These are phyloP conservation scores for Brenthis ino DNA, from an alignment of 2,888 invertebrate species.

Conservation along the genomic window DNA sequence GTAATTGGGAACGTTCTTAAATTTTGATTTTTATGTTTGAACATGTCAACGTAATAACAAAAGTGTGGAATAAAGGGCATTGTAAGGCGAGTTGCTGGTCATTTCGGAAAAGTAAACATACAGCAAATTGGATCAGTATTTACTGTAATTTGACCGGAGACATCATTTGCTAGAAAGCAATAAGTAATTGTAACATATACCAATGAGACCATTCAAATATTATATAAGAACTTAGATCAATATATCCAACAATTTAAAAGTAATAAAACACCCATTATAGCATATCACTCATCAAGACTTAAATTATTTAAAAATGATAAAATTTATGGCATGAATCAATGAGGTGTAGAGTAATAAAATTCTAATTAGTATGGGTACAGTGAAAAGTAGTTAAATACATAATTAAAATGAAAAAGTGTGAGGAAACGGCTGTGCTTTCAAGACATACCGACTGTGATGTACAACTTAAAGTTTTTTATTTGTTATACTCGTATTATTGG, in stretches of 20 bases:
- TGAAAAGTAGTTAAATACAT: constrained; percentile 26
- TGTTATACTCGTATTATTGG: constrained; percentile 18
- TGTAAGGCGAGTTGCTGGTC: constrained; percentile 30
- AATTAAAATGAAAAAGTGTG: constrained; percentile 24
- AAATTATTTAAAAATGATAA: constrained; percentile 2
- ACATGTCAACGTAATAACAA: constrained; percentile 8
- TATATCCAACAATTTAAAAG: too few relatives aligned
- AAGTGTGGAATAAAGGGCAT: constrained; percentile 24
- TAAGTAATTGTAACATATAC: constrained; percentile 28
- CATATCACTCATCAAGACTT: too few relatives aligned
- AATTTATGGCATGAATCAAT: constrained; percentile 5
- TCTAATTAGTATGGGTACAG: constrained; percentile 23
- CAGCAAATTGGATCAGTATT: constrained; percentile 30
- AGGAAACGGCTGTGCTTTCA: constrained; percentile 26
- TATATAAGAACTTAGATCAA: background rate
- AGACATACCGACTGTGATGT: constrained; percentile 22
- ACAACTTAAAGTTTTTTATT: constrained; percentile 27
- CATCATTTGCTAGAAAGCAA: constrained; percentile 23
- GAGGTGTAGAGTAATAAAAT: constrained; percentile 22
- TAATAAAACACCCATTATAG: too few relatives aligned
- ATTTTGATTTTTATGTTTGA: constrained; percentile 1
- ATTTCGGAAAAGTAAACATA: constrained; percentile 33
- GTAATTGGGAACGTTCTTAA: constrained; percentile 4
- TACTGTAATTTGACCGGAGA: constrained; percentile 22
- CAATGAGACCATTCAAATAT: constrained; percentile 3